A percentile compares a stretch with the other conserved stretches of the same genome.
These are phyloP conservation scores for Nomada fucata DNA, from an alignment of 2,888 invertebrate genomes.

Conservation along the genomic window DNA sequence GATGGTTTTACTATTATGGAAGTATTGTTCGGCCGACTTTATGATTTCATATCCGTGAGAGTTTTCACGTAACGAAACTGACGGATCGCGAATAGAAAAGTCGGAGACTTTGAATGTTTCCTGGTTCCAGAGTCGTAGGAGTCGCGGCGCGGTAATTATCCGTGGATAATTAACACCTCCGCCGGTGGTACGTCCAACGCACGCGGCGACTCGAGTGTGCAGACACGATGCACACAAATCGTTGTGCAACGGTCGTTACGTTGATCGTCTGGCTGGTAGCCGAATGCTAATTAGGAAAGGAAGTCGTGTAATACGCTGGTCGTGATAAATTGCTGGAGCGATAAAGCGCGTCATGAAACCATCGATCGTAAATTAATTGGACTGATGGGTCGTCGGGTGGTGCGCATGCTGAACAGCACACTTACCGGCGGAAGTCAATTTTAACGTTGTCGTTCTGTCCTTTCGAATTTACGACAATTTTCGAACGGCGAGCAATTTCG, in stretches of 20 bases:
- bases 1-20: neutral
- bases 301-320: constrained; percentile 14
- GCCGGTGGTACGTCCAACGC: constrained; percentile 38
- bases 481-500: too few relatives aligned
- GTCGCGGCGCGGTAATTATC: constrained; percentile 44
- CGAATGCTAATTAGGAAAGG: constrained; percentile 64
- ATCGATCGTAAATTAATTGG: constrained; percentile 37
- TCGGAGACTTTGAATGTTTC: constrained; percentile 33
- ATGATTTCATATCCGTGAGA: constrained; percentile 7
- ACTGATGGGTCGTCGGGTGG: constrained; percentile 13
- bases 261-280: constrained; percentile 45
- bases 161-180: constrained; percentile 69
- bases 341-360: constrained; percentile 23
- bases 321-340: constrained; percentile 23
- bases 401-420: neutral
- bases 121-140: constrained; percentile 34
- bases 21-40: neutral
- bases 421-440: constrained; percentile 2
- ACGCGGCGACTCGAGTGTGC: constrained; percentile 9
- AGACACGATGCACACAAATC: constrained; percentile 38
- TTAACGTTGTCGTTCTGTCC: too few relatives aligned
- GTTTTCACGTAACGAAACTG: neutral
- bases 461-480: too few relatives aligned
- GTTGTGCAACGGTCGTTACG: constrained; percentile 62
- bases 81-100: constrained; percentile 7